Conservation (phyloP, 2,113 vertebrate genomes). For the Furnarius figulus region DNA sequence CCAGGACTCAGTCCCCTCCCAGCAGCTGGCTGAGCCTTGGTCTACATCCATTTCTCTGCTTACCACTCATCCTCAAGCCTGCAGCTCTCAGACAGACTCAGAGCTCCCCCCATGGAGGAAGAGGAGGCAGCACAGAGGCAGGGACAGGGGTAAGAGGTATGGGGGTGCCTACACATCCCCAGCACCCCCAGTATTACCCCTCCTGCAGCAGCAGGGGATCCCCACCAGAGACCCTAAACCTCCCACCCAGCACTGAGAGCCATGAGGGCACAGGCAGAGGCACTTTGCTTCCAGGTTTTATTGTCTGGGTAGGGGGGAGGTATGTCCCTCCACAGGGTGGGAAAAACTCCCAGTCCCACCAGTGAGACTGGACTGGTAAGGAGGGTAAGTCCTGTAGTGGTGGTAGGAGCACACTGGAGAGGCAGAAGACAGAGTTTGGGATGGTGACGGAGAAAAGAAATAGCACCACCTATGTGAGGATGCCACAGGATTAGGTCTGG, state of each 20-base stretch:
- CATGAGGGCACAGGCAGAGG: not conserved
- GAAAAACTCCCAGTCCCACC: not conserved
- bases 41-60: not conserved
- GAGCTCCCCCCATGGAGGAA: constrained; percentile 54
- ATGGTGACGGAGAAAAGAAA: not conserved
- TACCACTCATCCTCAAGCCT: not conserved
- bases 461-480: not conserved
- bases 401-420: not conserved
- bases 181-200: not conserved
- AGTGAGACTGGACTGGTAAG: not conserved
- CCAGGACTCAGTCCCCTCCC: not conserved
- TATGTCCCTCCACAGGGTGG: fast-evolving
- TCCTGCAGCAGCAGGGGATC: fast-evolving
- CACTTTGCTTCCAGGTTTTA: constrained; percentile 20
- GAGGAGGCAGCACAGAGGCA: not conserved
- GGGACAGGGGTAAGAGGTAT: not conserved
- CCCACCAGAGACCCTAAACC: not conserved
- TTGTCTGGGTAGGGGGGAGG: not conserved
- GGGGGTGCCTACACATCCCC: fast-evolving
- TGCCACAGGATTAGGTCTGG: not conserved
- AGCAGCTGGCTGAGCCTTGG: not conserved
- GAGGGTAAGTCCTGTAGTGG: not conserved
- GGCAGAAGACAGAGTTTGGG: not conserved
- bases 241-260: not conserved
- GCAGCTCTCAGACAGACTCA: not conserved